These are phyloP conservation scores for Spilarctia lutea DNA, from an alignment of 2,888 invertebrate genomes.

Conservation along the genomic window DNA sequence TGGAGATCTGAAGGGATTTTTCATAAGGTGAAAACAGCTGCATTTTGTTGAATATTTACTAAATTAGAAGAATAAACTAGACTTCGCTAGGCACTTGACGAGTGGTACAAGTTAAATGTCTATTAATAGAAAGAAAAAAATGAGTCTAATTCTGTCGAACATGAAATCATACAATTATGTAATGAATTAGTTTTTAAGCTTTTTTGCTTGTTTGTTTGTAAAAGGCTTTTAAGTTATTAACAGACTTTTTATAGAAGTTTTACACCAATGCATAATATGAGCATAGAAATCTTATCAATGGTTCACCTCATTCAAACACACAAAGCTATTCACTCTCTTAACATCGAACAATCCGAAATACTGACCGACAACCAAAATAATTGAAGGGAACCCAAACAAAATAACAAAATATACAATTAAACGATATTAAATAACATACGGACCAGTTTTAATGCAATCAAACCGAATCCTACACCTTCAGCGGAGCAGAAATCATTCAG, in stretches of 20 bases:
- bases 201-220: too few relatives aligned
- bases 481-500: conserved; percentile 64
- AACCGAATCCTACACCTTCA: conserved; percentile 63
- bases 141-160: background rate
- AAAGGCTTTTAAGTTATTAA: background rate
- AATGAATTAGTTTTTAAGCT: background rate
- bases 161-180: background rate
- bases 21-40: too few relatives aligned
- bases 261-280: background rate
- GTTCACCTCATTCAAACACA: background rate
- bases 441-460: conserved; percentile 64
- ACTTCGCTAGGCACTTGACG: background rate
- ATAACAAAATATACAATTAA: conserved; percentile 39
- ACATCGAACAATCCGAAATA: conserved; percentile 7
- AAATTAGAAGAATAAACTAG: background rate
- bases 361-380: conserved; percentile 10
- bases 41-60: background rate
- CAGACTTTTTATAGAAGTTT: background rate
- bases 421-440: conserved; percentile 34
- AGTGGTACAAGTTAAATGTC: background rate
- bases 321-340: background rate
- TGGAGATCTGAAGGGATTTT: too few relatives aligned
- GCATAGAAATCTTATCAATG: background rate
- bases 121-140: background rate
- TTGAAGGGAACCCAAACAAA: conserved; percentile 26